Conservation (phyloP, 2,888 invertebrate genomes). For the Perizoma flavofasciatum region DNA sequence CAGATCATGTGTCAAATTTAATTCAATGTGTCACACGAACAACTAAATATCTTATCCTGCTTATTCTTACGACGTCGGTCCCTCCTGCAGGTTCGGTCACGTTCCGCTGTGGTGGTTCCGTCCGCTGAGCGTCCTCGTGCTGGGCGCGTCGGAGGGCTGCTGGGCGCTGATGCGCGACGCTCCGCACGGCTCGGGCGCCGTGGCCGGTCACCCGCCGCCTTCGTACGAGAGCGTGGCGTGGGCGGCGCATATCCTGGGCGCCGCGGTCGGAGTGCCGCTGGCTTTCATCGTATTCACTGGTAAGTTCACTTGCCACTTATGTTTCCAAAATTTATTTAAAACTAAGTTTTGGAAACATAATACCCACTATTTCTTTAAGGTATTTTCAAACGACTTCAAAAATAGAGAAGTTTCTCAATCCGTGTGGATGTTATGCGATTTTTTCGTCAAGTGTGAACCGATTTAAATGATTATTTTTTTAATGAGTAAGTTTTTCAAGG, state of each 20-base stretch:
- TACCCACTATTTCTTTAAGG: background rate
- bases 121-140: conserved; percentile 84
- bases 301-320: conserved; percentile 40
- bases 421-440: too few relatives aligned
- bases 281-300: conserved; percentile 84
- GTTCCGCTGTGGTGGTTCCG: conserved; percentile 82
- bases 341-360: too few relatives aligned
- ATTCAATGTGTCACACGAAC: too few relatives aligned
- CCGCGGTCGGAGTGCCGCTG: conserved; percentile 85
- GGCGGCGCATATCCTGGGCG: conserved; percentile 89
- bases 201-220: conserved; percentile 34
- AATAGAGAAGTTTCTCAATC: too few relatives aligned
- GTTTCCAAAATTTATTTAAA: too few relatives aligned
- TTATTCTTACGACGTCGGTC: background rate
- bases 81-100: conserved; percentile 61
- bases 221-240: conserved; percentile 82
- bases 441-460: too few relatives aligned
- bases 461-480: too few relatives aligned
- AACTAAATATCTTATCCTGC: too few relatives aligned
- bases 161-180: conserved; percentile 65
- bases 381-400: too few relatives aligned
- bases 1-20: too few relatives aligned
- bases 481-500: too few relatives aligned
- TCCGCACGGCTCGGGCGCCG: conserved; percentile 29
- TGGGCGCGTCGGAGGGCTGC: conserved; percentile 85